Evolutionary conservation across 2,797 vertebrate genomes (phyloP), one percentile per base, ranked within the genome.

Genomic region (Syndactyla subalaris): DNA sequence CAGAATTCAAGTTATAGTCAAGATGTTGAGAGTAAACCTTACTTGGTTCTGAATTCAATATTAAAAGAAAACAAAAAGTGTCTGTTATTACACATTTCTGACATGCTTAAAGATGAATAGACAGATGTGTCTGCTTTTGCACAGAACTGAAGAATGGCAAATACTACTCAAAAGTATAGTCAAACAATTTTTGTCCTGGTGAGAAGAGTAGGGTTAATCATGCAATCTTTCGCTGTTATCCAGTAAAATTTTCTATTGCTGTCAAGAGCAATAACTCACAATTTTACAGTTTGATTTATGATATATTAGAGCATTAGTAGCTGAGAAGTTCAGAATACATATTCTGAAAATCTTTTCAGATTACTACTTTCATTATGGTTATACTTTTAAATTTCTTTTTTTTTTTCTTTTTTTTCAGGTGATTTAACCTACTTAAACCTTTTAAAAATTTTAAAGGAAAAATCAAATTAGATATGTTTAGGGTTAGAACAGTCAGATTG

Each of bases 401-500:
- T 24, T 78, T 75, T 24, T 78, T 75, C 8, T 45, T 45, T 10
- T 45, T 89, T 87, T 71, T 12, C 48, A 52, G 19, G 30, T 77
- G n/a, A 52, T 78, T 84, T 89, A 84, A 68, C 26, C 34, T 86
- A 38, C 27, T 58, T 49, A 94, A 79, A 89, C 9, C 39, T 55
- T 82, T 12, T 34, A 67, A 82, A 77, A 77, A 63, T 68, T 91
- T 82, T 14, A 74, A 87, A 91, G 55, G 12, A 91, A 82, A 93
- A 95, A 71, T 92, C 13, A 52, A 76, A 87, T 82, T 43, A 85
- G 45, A 23, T 74, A 45, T 88, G 23, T 81, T 95, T 90, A 75
- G 79, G 30, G 30, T 77, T 91, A 86, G 76, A 95, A 63, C 14
- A 94, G 21, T 88, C 85, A 90, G 93, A 94, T 85, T 95, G 74